A percentile compares a stretch with the other conserved stretches of the same genome.
phyloP scores from a whole-genome alignment of 2,113 vertebrate genomes.

The Elanoides forficatus region DNA sequence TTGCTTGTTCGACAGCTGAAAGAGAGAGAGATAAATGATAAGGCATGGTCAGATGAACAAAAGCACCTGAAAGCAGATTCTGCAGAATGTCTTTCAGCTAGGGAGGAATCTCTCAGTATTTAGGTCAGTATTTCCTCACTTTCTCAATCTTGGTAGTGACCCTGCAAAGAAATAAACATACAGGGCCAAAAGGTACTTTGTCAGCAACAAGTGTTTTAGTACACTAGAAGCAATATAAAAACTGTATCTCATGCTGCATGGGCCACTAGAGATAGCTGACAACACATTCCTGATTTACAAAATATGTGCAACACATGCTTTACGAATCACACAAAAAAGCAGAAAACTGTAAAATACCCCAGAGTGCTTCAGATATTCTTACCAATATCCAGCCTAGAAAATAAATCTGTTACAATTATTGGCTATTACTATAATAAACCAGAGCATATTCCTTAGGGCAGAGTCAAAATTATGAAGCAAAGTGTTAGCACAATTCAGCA shows the following conservation, averaged over 20 bases:
- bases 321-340: background rate
- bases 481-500: background rate
- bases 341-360: background rate
- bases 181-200: background rate
- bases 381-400: background rate
- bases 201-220: background rate
- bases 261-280: background rate
- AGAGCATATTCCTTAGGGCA: background rate
- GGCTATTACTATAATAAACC: background rate
- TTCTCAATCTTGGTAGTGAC: background rate
- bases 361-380: background rate
- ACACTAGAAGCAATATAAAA: background rate
- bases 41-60: background rate
- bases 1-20: slow-evolving; percentile 95
- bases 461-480: background rate
- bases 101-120: background rate
- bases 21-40: background rate
- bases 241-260: background rate
- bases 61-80: background rate
- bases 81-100: background rate
- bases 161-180: background rate
- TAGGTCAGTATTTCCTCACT: background rate
- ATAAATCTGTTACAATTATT: background rate
- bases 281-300: background rate
- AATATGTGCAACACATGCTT: background rate